Percentiles rank a stretch among this genome's conserved stretches.
Evolutionary conservation across 2,888 invertebrate species (phyloP).

Genomic region (Helleia helle): DNA sequence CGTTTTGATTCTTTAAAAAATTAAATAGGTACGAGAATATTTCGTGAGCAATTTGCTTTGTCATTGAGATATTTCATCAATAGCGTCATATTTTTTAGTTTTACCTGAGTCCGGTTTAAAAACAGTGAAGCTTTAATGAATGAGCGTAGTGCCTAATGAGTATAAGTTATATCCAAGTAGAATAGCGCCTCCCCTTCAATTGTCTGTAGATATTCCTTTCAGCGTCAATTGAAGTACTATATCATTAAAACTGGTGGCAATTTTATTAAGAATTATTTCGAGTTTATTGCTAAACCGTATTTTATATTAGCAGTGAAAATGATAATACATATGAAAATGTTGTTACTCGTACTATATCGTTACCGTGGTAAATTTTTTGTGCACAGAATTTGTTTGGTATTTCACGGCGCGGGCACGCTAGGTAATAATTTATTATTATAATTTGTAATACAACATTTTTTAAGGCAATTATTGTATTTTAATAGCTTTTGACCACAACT

Average conservation of each 20-base stretch:
- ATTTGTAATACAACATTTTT: not conserved
- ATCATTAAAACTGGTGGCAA: not conserved
- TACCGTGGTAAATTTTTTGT: not conserved
- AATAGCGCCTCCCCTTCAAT: too few relatives aligned
- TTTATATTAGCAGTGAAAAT: too few relatives aligned
- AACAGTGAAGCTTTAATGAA: not conserved
- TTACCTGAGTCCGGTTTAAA: not conserved
- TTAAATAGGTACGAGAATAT: too few relatives aligned
- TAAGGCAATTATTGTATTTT: too few relatives aligned
- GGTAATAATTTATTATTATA: not conserved
- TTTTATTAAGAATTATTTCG: too few relatives aligned
- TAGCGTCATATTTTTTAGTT: not conserved
- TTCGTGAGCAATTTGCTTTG: not conserved
- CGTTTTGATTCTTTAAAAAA: too few relatives aligned
- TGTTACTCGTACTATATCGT: not conserved
- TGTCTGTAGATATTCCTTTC: not conserved
- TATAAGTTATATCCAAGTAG: not conserved
- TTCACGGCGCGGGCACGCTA: not conserved
- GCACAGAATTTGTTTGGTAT: not conserved
- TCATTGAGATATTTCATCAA: not conserved
- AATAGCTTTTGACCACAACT: too few relatives aligned
- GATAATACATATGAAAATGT: too few relatives aligned
- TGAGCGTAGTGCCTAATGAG: not conserved
- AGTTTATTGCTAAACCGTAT: too few relatives aligned
- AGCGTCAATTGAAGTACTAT: not conserved